Conservation (phyloP, 2,888 invertebrate genomes). For the Stegophylla sp. region DNA sequence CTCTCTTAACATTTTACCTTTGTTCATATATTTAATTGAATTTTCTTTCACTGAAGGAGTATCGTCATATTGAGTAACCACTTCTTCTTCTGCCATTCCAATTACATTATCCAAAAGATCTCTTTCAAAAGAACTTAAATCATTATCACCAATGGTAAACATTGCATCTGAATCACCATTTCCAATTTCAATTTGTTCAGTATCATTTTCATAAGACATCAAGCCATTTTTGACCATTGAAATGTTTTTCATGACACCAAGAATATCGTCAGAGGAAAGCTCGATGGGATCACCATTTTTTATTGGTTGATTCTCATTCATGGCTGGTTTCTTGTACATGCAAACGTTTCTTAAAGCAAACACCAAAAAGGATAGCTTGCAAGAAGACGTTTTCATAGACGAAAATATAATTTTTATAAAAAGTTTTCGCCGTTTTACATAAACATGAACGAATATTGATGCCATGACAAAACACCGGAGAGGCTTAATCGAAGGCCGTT, state of each 20-base stretch:
- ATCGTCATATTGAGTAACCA: constrained; percentile 56
- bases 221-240: constrained; percentile 51
- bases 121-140: constrained; percentile 54
- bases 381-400: constrained; percentile 39
- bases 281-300: constrained; percentile 49
- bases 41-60: constrained; percentile 54
- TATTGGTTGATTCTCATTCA: constrained; percentile 49
- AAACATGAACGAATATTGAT: constrained; percentile 39
- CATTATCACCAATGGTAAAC: constrained; percentile 53
- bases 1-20: constrained; percentile 45
- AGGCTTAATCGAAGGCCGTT: constrained; percentile 45
- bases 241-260: constrained; percentile 54
- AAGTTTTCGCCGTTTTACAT: constrained; percentile 40
- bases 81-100: constrained; percentile 58
- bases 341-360: constrained; percentile 22
- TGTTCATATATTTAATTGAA: constrained; percentile 27
- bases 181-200: constrained; percentile 51
- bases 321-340: constrained; percentile 44
- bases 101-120: constrained; percentile 57
- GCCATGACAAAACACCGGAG: constrained; percentile 54
- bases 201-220: constrained; percentile 52
- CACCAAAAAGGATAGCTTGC: constrained; percentile 15
- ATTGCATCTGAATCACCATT: constrained; percentile 46
- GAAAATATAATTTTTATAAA: constrained; percentile 29
- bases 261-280: constrained; percentile 43